Conservation (phyloP, 2,113 vertebrate species). For the Cervus canadensis region DNA sequence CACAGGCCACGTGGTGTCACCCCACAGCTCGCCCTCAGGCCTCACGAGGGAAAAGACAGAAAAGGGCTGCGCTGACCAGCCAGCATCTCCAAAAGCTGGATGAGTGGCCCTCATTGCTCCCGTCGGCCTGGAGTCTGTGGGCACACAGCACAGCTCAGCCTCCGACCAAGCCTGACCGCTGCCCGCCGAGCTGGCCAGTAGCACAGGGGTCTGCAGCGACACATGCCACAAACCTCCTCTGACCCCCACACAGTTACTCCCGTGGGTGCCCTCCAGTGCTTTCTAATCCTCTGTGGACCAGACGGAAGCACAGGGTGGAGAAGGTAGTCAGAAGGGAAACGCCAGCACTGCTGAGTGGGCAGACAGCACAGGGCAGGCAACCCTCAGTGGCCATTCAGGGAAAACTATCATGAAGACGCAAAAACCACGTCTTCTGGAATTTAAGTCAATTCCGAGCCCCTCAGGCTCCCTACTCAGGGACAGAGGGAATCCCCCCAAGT, state of each 20-base stretch:
- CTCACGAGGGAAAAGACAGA: too few relatives aligned
- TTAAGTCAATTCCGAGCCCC: rapidly evolving
- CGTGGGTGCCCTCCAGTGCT: neutral
- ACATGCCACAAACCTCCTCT: neutral
- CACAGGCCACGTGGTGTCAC: too few relatives aligned
- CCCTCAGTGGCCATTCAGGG: neutral
- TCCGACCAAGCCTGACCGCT: rapidly evolving
- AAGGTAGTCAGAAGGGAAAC: rapidly evolving
- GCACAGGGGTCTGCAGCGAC: rapidly evolving
- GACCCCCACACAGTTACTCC: neutral
- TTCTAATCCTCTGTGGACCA: neutral
- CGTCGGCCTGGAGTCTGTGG: neutral
- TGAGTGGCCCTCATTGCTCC: neutral
- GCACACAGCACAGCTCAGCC: too few relatives aligned
- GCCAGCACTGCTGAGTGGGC: neutral
- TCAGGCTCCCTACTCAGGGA: neutral
- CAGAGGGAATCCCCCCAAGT: neutral
- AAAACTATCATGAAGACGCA: rapidly evolving
- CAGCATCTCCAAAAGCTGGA: neutral
- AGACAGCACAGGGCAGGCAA: rapidly evolving
- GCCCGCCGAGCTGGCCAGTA: rapidly evolving
- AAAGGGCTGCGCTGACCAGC: rapidly evolving
- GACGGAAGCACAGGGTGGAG: neutral
- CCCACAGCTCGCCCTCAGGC: neutral
- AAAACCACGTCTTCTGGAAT: rapidly evolving